Base-by-base conservation (phyloP, 1,140 invertebrate genomes). In the Solenopsis fugax region DNA sequence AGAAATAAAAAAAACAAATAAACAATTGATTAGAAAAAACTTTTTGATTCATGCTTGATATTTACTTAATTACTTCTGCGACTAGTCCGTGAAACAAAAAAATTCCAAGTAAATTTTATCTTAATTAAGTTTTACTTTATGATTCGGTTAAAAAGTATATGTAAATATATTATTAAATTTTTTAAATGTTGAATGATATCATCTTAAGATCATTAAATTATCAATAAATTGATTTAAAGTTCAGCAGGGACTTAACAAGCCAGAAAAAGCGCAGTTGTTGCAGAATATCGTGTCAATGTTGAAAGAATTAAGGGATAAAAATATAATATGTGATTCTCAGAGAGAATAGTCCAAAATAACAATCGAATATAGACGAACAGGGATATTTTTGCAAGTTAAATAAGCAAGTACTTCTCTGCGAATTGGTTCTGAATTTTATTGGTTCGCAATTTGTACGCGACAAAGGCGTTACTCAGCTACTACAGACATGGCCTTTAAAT, bases 351-450 rank as follows among this genome's bases (percentile, higher is more conserved):
- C 24, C 41, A 29, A 78, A 78, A 64, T n/a, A 29, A 21, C 24
- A 73, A 73, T 58, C n/a, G 54, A n/a, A 34, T 64, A 62, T 64
- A 9, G 21, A 4, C 21, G 75, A 77, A 21, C 34, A 2, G 37
- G 9, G 1, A 29, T 77, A 77, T 77, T 77, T 77, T 77, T 67
- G 12, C 77, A 67, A 80, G 58, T 78, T 80, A 81, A 81, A 81
- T 81, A 81, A 81, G 50, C 37, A 81, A 71, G 37, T 16, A 56
- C n/a, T 56, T 71, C 34, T 21, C 34, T 56, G 50, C 64, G 64
- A 69, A 69, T 81, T 81, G 34, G 34, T 54, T 52, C 77, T 81
- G 62, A 81, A 81, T 81, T 69, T 69, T 71, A 81, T 81, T 81
- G 77, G 48, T 81, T 69, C 77, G 77, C 65, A 81, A 81, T 69